Percentiles rank a stretch among this genome's conserved stretches.
These are phyloP conservation scores for Sturmia bella DNA, from an alignment of 2,888 invertebrate genomes.

Conservation along the genomic window DNA sequence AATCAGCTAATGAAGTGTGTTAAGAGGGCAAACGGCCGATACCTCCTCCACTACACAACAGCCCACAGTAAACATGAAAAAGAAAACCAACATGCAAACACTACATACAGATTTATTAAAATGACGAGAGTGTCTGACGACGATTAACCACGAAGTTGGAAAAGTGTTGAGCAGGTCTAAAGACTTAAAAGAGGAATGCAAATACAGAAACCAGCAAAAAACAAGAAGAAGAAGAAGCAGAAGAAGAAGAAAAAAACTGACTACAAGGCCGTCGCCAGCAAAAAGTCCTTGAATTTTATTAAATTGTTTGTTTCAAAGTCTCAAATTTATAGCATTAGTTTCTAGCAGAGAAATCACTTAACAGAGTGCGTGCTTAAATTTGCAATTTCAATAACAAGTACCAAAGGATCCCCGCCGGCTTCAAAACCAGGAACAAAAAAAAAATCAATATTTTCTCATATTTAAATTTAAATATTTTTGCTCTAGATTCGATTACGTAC, in stretches of 20 bases:
- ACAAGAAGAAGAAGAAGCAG: too few species aligned
- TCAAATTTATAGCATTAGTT: slow-evolving; percentile 60
- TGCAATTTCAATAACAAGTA: slow-evolving; percentile 1
- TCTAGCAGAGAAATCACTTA: slow-evolving; percentile 32
- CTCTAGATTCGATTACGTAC: neutral
- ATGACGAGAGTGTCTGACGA: slow-evolving; percentile 66
- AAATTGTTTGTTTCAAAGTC: slow-evolving; percentile 66
- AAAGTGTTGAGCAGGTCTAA: slow-evolving; percentile 56
- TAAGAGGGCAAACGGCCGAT: slow-evolving; percentile 78
- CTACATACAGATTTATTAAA: slow-evolving; percentile 32
- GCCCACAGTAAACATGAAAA: neutral
- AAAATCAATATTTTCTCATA: slow-evolving; percentile 42
- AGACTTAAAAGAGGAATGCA: slow-evolving; percentile 51
- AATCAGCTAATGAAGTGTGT: slow-evolving; percentile 79
- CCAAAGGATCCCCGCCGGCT: slow-evolving; percentile 41
- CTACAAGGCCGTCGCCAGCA: slow-evolving; percentile 65
- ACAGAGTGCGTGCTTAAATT: slow-evolving; percentile 62
- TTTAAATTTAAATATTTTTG: neutral
- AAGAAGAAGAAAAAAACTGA: slow-evolving; percentile 5
- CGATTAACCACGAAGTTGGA: slow-evolving; percentile 60
- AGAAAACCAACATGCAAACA: too few species aligned
- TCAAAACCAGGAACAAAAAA: neutral
- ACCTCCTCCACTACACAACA: slow-evolving; percentile 7
- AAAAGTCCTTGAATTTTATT: slow-evolving; percentile 68
- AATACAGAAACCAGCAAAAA: slow-evolving; percentile 28